phyloP scores from a whole-genome alignment of 2,888 invertebrate species.

The Scaptomyza polygonia region DNA sequence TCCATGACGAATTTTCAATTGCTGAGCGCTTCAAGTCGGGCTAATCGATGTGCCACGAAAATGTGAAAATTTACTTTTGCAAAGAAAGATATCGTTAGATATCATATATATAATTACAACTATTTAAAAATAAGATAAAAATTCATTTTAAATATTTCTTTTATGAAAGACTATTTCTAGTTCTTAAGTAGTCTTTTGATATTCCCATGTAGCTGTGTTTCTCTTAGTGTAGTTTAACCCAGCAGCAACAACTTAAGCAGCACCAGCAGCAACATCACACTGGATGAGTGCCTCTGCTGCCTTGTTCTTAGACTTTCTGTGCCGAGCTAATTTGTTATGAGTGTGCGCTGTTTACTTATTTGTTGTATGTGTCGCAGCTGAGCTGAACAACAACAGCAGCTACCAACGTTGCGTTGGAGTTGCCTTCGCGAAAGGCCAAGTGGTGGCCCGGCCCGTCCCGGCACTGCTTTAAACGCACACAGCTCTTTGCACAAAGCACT shows the following conservation, averaged over 20 bases:
- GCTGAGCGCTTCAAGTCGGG: not conserved
- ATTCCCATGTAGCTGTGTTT: not conserved
- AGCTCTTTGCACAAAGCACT: slow-evolving; percentile 6
- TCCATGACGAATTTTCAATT: slow-evolving; percentile 56
- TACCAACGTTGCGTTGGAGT: slow-evolving; percentile 55
- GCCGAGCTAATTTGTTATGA: slow-evolving; percentile 71
- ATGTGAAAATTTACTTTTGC: not conserved
- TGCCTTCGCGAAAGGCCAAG: slow-evolving; percentile 59
- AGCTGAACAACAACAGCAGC: slow-evolving; percentile 41
- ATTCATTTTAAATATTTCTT: too few species aligned
- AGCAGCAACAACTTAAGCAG: slow-evolving; percentile 13
- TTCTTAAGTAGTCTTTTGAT: too few species aligned
- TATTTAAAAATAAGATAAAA: too few species aligned
- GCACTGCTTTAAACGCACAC: slow-evolving; percentile 9
- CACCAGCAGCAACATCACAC: slow-evolving; percentile 7
- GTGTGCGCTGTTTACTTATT: slow-evolving; percentile 56
- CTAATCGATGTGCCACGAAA: not conserved
- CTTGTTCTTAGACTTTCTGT: slow-evolving; percentile 55
- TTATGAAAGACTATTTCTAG: too few species aligned
- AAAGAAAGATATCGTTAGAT: too few species aligned
- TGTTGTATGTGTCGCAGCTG: slow-evolving; percentile 63
- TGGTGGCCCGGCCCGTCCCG: slow-evolving; percentile 25
- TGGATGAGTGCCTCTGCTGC: slow-evolving; percentile 18
- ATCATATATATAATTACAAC: too few species aligned
- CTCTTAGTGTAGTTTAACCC: slow-evolving; percentile 15